These are phyloP conservation scores for Epistrophella euchroma DNA, from an alignment of 2,888 invertebrate species.

Conservation along the genomic window DNA sequence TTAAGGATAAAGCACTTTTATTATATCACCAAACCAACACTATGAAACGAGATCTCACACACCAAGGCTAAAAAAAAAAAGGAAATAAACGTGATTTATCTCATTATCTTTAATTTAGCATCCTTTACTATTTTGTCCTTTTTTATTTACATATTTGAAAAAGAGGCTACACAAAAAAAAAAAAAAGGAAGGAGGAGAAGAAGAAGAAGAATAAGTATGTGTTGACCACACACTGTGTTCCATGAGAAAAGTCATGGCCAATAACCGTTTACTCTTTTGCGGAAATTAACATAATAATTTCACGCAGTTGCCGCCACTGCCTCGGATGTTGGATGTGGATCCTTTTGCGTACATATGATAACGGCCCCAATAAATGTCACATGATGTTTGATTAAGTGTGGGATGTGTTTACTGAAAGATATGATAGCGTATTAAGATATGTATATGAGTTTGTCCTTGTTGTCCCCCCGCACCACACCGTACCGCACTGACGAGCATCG, in stretches of 20 bases:
- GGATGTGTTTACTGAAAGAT: constrained; percentile 62
- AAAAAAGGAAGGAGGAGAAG: background rate
- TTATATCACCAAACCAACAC: constrained; percentile 33
- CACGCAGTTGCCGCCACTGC: constrained; percentile 52
- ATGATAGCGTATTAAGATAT: constrained; percentile 73
- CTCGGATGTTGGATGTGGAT: constrained; percentile 48
- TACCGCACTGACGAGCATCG: too few species aligned
- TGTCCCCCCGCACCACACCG: background rate
- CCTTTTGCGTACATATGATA: constrained; percentile 62
- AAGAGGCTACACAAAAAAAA: background rate
- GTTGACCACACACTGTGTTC: constrained; percentile 34
- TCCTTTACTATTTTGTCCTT: constrained; percentile 54
- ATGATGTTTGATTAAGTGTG: constrained; percentile 69
- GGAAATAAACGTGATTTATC: constrained; percentile 73
- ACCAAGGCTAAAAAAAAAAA: background rate
- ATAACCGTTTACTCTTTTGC: constrained; percentile 61
- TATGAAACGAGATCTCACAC: background rate
- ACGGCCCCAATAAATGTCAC: constrained; percentile 60
- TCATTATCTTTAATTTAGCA: constrained; percentile 73
- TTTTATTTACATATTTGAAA: constrained; percentile 52
- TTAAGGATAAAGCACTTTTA: constrained; percentile 59
- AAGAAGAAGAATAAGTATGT: constrained; percentile 20
- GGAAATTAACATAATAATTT: constrained; percentile 70
- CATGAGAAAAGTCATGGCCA: constrained; percentile 53
- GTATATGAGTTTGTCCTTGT: constrained; percentile 54